Evolutionary conservation across 2,113 vertebrate species (phyloP), one percentile per base, ranked within the genome.

Genomic region (Carollia perspicillata): DNA sequence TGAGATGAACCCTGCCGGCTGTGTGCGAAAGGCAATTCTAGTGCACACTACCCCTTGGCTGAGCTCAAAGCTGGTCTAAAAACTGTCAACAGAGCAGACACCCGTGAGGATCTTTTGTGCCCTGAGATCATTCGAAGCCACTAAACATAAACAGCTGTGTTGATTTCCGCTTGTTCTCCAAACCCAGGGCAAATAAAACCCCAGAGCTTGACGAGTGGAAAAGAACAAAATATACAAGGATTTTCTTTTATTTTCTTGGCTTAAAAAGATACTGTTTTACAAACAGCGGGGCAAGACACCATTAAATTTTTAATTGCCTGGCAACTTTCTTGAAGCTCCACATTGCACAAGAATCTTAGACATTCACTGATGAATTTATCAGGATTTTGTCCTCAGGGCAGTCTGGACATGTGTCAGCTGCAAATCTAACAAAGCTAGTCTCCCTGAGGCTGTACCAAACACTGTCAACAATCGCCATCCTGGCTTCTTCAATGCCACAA

Each of bases 101-200:
- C 81, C 75, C 66, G 23, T 0, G 55, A 72, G 94, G 85, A 63
- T 96, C 96, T 83, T 96, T 93, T 95, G 96, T 89, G 51, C 91
- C 92, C 96, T 96, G 97, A 97, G 91, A 96, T 95, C 93, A 96
- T 97, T 98, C 47, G 78, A 97, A 97, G 84, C 90, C 95, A 65
- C 94, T 97, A 97, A 97, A 93, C 90, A 90, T 84, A 97, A 97
- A 96, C 97, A 98, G 97, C 97, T 97, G 97, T 90, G 74, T 75
- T 95, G 96, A 96, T 95, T 97, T 96, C 93, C 55, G 55, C 35
- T 96, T 44, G 4, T 68, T 89, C 84, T 93, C 83, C 89, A 95
- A 96, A 96, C 77, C 83, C 90, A 47, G 89, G 91, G 92, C 94
- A 95, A 93, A 95, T 92, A 97, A 97, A 97, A 97, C 72, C 95